phyloP scores from a whole-genome alignment of 2,113 vertebrate genomes.

The Brachypodius melanocephalos region DNA sequence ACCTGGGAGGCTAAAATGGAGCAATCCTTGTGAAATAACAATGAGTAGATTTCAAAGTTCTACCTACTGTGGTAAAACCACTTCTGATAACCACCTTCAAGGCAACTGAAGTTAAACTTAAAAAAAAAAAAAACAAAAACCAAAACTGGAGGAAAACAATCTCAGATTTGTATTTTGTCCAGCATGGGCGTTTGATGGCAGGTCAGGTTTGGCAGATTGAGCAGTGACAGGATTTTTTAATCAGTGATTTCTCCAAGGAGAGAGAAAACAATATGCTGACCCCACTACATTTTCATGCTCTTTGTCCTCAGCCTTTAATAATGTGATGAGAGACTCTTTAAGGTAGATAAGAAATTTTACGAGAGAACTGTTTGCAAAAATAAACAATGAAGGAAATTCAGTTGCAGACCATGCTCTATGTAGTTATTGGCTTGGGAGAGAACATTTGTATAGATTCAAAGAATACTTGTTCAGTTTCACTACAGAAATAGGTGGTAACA shows the following conservation, averaged over 20 bases:
- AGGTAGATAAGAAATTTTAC: background rate
- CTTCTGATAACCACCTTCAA: background rate
- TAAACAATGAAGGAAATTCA: background rate
- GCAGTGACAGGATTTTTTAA: background rate
- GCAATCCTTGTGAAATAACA: background rate
- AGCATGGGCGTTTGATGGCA: background rate
- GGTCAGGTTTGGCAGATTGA: background rate
- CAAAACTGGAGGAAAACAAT: background rate
- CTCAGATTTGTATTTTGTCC: background rate
- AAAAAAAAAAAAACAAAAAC: background rate
- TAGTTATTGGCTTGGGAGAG: background rate
- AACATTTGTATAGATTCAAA: background rate
- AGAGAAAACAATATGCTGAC: background rate
- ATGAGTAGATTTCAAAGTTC: background rate
- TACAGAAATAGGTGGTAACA: background rate
- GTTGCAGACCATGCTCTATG: background rate
- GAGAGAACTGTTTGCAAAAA: background rate
- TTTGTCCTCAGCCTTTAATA: background rate
- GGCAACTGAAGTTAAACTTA: background rate
- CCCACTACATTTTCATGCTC: background rate
- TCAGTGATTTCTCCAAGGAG: background rate
- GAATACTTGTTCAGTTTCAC: background rate
- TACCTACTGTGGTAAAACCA: background rate
- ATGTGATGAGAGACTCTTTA: background rate
- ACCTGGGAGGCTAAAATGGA: background rate